Base-by-base conservation (phyloP, 1,140 invertebrate species). In the Arion vulgaris region DNA sequence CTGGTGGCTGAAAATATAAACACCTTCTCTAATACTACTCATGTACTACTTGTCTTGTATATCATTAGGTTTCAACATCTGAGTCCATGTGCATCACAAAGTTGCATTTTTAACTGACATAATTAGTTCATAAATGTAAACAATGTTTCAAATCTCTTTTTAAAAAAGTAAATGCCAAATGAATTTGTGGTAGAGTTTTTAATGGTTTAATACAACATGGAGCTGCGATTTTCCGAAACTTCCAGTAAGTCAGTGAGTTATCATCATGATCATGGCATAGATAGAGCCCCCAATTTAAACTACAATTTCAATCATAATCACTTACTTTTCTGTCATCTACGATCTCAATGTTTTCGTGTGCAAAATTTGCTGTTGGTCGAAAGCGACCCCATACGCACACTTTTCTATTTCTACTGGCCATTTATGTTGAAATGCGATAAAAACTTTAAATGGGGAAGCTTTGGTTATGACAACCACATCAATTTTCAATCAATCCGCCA, bases 381-480 rank as follows among this genome's bases (percentile, higher is more conserved):
- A 89, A 89, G 74, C 92, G 86, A 19, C 89, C 88, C 89, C 90
- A 92, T 28, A 92, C 92, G 83, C 90, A 88, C 39, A 92, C 92
- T 84, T 91, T 88, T 39, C 87, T 90, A 68, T 86, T 86, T 76
- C 90, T 86, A 41, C 83, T 79, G 62, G 85, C 84, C 77, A 84
- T 82, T 62, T 73, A 84, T 36, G 32, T n/a, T 82, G 13, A 68
- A 41, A 57, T 39, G 69, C n/a, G 74, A 36, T 69, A 34, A 69
- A 38, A 81, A 19, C 53, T 41, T 51, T 41, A 53, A 53, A 53
- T 15, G 36, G 32, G 80, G 51, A 77, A 57, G 2, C 38, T 75
- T 45, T 39, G 66, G 36, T 38, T 62, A 19, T 41, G n/a, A 39
- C 17, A 34, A 80, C 32, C 80, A 78, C 62, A n/a, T n/a, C n/a